Evolutionary conservation across 2,888 invertebrate species (phyloP).

Genomic region (Nineta flava): DNA sequence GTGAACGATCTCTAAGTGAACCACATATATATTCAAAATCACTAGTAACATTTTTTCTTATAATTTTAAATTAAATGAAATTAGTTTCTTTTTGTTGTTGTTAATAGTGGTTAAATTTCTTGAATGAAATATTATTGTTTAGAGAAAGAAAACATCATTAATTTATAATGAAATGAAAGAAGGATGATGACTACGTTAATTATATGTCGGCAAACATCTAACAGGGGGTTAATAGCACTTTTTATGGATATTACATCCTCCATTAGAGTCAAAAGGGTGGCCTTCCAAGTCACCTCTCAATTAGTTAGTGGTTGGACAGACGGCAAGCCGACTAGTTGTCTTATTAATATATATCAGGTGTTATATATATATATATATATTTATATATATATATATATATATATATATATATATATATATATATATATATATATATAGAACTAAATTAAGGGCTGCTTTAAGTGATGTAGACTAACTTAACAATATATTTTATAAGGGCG

Average conservation of each 20-base stretch:
- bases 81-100: no score
- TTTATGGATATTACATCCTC: not conserved
- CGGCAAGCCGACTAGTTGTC: not conserved
- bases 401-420: not conserved
- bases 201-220: not conserved
- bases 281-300: not conserved
- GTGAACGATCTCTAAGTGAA: no score
- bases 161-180: not conserved
- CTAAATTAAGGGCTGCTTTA: not conserved
- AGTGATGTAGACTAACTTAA: not conserved
- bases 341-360: no score
- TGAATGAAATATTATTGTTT: not conserved
- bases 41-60: no score
- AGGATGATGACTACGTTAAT: not conserved
- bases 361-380: not conserved
- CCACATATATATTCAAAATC: no score
- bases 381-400: not conserved
- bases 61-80: no score
- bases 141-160: not conserved
- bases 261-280: not conserved
- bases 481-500: no score
- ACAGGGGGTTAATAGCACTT: not conserved
- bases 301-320: conserved; percentile 1
- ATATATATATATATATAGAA: not conserved
- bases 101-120: no score